Evolutionary conservation across 2,113 vertebrate genomes (phyloP).

Genomic region (Elephas maximus): DNA sequence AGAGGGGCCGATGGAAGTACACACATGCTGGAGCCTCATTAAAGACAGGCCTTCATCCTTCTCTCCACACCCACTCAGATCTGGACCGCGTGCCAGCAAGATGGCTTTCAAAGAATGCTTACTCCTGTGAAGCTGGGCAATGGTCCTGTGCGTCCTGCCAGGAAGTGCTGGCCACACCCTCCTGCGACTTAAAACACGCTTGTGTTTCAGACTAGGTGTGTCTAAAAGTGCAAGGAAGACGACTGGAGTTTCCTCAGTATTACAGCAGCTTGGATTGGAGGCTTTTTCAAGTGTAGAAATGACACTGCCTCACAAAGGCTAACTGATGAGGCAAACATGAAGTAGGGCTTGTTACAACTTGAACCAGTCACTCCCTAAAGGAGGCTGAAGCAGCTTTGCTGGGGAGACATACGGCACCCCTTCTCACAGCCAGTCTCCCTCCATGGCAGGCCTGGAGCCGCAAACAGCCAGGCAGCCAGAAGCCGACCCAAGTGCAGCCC

Average conservation of each 20-base stretch:
- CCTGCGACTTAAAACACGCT: background rate
- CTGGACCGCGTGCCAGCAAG: background rate
- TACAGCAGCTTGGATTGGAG: no score
- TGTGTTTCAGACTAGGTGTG: background rate
- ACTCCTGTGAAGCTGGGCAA: background rate
- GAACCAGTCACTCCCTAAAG: background rate
- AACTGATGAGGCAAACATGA: background rate
- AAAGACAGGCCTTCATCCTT: background rate
- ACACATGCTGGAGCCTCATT: fast-evolving
- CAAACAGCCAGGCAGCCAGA: background rate
- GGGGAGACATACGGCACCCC: background rate
- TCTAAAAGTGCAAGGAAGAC: background rate
- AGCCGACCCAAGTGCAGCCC: background rate
- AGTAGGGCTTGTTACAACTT: background rate
- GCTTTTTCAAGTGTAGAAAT: background rate
- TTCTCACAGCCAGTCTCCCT: background rate
- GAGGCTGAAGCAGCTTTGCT: background rate
- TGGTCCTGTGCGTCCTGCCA: background rate
- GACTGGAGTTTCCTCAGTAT: background rate
- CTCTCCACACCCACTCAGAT: no score
- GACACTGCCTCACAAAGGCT: background rate
- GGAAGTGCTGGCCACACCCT: background rate
- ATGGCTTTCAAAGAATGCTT: background rate
- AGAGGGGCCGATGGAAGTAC: background rate
- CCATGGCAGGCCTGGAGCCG: no score